Evolutionary conservation across 2,888 invertebrate species (phyloP).

Genomic region (Drosophila ochracea): DNA sequence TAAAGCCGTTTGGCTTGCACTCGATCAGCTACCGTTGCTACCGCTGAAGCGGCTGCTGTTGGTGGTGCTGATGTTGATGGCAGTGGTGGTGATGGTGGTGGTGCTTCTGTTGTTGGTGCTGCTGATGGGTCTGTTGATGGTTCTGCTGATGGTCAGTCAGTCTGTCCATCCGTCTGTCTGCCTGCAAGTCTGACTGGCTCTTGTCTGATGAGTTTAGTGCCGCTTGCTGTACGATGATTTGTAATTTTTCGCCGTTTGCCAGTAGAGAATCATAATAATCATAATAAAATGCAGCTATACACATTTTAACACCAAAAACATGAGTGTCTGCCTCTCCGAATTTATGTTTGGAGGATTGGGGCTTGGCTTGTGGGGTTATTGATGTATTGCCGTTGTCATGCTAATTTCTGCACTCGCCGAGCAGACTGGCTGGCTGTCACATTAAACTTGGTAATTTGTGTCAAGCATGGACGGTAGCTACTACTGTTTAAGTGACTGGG

Average conservation of each 20-base stretch:
- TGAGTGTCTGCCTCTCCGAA: conserved; percentile 32
- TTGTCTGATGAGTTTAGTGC: conserved; percentile 74
- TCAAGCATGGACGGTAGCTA: conserved; percentile 73
- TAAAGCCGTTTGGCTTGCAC: conserved; percentile 68
- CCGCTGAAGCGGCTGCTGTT: conserved; percentile 50
- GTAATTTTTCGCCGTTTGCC: conserved; percentile 66
- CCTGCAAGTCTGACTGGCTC: conserved; percentile 40
- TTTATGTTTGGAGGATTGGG: conserved; percentile 21
- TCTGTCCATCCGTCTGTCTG: neutral
- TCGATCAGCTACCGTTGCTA: conserved; percentile 73
- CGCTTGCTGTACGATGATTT: conserved; percentile 72
- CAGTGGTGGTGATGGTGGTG: conserved; percentile 1
- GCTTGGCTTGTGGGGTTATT: conserved; percentile 39
- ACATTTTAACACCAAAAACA: conserved; percentile 81
- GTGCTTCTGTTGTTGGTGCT: conserved; percentile 28
- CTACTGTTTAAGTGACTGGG: conserved; percentile 69
- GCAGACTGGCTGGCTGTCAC: conserved; percentile 58
- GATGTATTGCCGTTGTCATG: conserved; percentile 77
- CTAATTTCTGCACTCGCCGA: conserved; percentile 57
- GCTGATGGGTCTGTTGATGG: conserved; percentile 48
- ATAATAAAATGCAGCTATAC: conserved; percentile 82
- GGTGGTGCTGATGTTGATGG: conserved; percentile 9
- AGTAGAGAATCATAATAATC: conserved; percentile 80
- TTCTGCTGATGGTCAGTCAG: conserved; percentile 47
- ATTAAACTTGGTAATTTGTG: conserved; percentile 79